Conservation (phyloP, 2,888 invertebrate genomes). For the Drosophila borealis region DNA sequence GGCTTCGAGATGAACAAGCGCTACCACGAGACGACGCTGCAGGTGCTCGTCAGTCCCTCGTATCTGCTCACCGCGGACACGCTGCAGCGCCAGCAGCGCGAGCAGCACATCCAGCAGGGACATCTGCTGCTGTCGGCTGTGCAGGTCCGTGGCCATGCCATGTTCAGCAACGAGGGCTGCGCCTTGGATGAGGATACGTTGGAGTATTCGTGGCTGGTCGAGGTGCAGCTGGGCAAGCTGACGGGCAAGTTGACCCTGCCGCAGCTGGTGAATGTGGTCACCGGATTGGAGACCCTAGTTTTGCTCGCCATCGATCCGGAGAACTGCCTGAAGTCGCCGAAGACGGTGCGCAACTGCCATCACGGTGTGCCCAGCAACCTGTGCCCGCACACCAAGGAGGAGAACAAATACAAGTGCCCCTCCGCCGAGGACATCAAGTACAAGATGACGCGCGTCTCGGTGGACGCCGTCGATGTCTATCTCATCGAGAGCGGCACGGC, state of each 20-base stretch:
- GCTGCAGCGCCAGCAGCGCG: constrained; percentile 88
- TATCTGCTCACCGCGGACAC: constrained; percentile 92
- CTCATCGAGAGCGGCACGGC: constrained; percentile 95
- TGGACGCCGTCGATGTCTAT: constrained; percentile 96
- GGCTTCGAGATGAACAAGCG: constrained; percentile 99
- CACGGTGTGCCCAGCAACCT: constrained; percentile 90
- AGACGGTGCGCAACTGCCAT: constrained; percentile 91
- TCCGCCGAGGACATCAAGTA: constrained; percentile 95
- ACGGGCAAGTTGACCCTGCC: constrained; percentile 96
- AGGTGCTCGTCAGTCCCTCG: constrained; percentile 94
- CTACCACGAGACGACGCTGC: constrained; percentile 95
- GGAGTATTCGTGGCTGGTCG: constrained; percentile 99
- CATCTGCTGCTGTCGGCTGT: constrained; percentile 94
- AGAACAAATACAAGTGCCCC: constrained; percentile 91
- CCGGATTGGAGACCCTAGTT: constrained; percentile 94
- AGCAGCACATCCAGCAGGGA: constrained; percentile 92
- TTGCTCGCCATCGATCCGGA: constrained; percentile 94
- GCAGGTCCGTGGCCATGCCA: constrained; percentile 96
- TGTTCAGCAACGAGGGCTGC: constrained; percentile 97
- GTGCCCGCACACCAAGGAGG: constrained; percentile 89
- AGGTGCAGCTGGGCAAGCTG: constrained; percentile 96
- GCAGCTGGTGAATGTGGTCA: constrained; percentile 94
- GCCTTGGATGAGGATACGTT: constrained; percentile 96
- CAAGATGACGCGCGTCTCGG: constrained; percentile 94
- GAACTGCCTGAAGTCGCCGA: constrained; percentile 94